These are phyloP conservation scores for Eriocheir sinensis DNA, from an alignment of 1,140 invertebrate genomes.

Conservation along the genomic window DNA sequence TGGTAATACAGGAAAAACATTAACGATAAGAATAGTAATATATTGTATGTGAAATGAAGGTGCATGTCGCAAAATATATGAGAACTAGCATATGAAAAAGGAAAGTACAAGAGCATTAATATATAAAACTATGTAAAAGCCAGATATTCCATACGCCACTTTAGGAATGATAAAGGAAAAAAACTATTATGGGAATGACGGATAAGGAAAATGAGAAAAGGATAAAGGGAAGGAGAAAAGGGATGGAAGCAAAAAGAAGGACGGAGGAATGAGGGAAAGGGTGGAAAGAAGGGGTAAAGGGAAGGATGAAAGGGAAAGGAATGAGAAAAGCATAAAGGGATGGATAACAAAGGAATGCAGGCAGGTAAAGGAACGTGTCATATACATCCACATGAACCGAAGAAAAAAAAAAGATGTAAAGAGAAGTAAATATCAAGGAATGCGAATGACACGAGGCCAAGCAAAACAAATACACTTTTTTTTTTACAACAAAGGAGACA, in stretches of 20 bases:
- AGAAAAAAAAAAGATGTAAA: neutral
- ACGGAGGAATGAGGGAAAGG: neutral
- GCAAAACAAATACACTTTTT: neutral
- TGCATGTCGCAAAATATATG: no score
- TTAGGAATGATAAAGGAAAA: no score
- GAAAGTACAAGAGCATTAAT: neutral
- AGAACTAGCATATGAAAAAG: no score
- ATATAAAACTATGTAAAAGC: slow-evolving; percentile 1
- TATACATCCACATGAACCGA: neutral
- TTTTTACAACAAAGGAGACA: no score
- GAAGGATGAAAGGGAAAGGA: neutral
- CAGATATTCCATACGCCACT: no score
- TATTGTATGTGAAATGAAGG: no score
- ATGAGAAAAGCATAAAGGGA: neutral
- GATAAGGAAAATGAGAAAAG: no score
- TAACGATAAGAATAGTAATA: no score
- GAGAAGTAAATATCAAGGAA: neutral
- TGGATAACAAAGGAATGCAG: neutral
- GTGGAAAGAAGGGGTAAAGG: neutral
- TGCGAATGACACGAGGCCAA: neutral
- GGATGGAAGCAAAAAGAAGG: neutral
- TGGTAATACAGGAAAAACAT: no score
- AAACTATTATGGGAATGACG: no score
- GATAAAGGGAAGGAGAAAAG: no score
- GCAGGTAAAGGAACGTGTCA: neutral